These are phyloP conservation scores for Rhincodon typus DNA, from an alignment of 2,797 vertebrate genomes.

Conservation along the genomic window DNA sequence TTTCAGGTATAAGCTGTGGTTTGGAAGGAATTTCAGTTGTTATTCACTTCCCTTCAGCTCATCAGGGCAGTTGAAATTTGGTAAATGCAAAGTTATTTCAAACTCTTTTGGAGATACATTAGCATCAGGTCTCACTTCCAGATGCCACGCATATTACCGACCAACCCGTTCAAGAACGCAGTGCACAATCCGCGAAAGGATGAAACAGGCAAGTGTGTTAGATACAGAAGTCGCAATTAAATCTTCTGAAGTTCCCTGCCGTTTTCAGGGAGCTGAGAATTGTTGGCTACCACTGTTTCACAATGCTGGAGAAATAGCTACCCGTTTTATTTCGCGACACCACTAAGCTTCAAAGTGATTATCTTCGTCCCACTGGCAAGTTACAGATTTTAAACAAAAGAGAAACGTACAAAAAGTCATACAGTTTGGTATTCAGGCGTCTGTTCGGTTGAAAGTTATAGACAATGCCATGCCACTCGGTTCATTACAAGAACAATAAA, in stretches of 20 bases:
- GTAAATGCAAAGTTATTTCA: not conserved
- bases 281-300: not conserved
- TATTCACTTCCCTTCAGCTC: not conserved
- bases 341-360: not conserved
- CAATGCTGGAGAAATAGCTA: not conserved
- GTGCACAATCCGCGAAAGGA: not conserved
- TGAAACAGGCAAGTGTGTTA: not conserved
- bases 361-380: too few relatives aligned
- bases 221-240: not conserved
- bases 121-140: not conserved
- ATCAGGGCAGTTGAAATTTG: not conserved
- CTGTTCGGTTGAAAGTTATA: too few relatives aligned
- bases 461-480: not conserved
- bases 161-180: too few relatives aligned
- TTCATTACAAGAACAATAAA: not conserved
- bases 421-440: not conserved
- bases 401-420: not conserved
- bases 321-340: not conserved
- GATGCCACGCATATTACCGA: not conserved
- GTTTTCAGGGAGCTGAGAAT: not conserved
- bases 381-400: not conserved
- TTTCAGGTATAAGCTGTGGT: not conserved
- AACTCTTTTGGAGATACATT: not conserved
- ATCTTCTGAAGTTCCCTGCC: rapidly evolving
- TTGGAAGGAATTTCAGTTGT: not conserved